A percentile compares a stretch with the other conserved stretches of the same genome.
Conservation (phyloP, 2,888 invertebrate genomes). For the Meloe dianella region DNA sequence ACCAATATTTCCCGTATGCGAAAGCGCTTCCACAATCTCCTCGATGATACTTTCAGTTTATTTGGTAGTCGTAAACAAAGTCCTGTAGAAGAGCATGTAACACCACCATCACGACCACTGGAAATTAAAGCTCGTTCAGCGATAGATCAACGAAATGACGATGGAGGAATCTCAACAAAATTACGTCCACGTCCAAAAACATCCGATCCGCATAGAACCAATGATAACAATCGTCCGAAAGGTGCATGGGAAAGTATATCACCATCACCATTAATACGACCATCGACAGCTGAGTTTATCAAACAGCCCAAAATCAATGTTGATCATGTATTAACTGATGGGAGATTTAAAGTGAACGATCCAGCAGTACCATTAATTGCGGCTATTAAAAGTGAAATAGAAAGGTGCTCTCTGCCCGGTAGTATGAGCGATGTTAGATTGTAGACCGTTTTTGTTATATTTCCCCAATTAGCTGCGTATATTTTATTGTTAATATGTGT, state of each 20-base stretch:
- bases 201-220: slow-evolving; percentile 52
- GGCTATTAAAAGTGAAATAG: slow-evolving; percentile 78
- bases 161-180: slow-evolving; percentile 43
- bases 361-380: slow-evolving; percentile 84
- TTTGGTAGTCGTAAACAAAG: slow-evolving; percentile 71
- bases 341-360: slow-evolving; percentile 67
- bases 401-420: slow-evolving; percentile 57
- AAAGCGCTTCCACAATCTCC: slow-evolving; percentile 75
- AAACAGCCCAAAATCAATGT: slow-evolving; percentile 60
- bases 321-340: slow-evolving; percentile 65
- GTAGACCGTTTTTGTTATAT: slow-evolving; percentile 6
- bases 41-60: slow-evolving; percentile 80
- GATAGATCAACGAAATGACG: slow-evolving; percentile 27
- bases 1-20: slow-evolving; percentile 70
- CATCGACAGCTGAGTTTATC: slow-evolving; percentile 71
- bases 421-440: slow-evolving; percentile 50
- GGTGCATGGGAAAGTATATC: slow-evolving; percentile 63
- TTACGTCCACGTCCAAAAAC: slow-evolving; percentile 54
- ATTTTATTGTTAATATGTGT: slow-evolving; percentile 20
- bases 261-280: slow-evolving; percentile 64
- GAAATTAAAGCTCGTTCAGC: slow-evolving; percentile 59
- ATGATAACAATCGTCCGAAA: slow-evolving; percentile 53
- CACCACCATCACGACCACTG: slow-evolving; percentile 39
- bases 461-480: slow-evolving; percentile 8
- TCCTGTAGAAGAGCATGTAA: slow-evolving; percentile 50